phyloP scores from a whole-genome alignment of 2,113 vertebrate genomes.

The Pimephales promelas region DNA sequence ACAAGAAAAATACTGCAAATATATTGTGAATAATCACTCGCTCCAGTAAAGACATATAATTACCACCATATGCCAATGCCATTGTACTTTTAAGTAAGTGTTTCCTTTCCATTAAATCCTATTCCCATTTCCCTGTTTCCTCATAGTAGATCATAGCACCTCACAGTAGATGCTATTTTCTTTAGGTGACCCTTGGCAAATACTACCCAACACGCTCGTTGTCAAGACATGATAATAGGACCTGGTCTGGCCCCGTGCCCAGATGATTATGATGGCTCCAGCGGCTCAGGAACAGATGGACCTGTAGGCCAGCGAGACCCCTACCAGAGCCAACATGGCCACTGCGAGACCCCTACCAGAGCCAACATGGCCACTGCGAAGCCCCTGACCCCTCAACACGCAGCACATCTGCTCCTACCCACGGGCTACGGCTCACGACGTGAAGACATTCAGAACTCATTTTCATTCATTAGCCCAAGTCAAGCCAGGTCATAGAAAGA shows the following conservation, averaged over 20 bases:
- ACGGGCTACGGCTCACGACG: neutral
- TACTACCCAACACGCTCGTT: neutral
- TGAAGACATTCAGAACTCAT: constrained; percentile 2
- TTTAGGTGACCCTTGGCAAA: neutral
- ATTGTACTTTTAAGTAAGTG: too few relatives aligned
- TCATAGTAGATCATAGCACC: neutral
- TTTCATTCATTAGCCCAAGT: constrained; percentile 5
- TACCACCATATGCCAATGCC: neutral
- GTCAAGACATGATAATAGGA: constrained; percentile 33
- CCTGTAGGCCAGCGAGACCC: neutral
- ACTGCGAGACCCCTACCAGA: neutral
- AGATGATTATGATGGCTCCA: constrained; percentile 1
- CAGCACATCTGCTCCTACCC: constrained; percentile 39
- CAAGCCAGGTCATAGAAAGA: neutral
- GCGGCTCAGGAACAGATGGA: constrained; percentile 43
- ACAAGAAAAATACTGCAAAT: neutral
- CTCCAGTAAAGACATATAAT: neutral
- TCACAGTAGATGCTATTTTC: neutral
- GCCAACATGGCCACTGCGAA: constrained; percentile 11
- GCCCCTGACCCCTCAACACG: constrained; percentile 19
- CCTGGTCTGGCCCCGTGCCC: constrained; percentile 39
- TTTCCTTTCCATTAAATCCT: too few relatives aligned
- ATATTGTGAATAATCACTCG: neutral
- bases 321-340: constrained; percentile 28
- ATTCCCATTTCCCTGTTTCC: neutral